Conservation (phyloP, 92 coral and sea anemone species). For the Phenganax marumi region DNA sequence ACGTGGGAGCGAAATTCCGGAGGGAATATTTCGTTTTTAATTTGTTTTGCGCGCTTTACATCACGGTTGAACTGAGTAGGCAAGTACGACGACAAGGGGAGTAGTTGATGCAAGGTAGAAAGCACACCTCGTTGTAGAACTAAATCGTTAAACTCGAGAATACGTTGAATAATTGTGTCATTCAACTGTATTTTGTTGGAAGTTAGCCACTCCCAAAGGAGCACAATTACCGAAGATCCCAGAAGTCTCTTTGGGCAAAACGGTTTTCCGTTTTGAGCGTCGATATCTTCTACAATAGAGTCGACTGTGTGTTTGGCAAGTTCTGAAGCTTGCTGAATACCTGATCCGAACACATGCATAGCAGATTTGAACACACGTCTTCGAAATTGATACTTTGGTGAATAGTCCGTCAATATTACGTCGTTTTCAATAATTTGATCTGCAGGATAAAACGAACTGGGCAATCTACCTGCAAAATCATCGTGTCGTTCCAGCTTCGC, state of each 20-base stretch:
- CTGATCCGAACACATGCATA: neutral
- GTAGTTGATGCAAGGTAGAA: constrained; percentile 20
- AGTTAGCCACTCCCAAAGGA: constrained; percentile 1
- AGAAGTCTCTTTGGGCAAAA: neutral
- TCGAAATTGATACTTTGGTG: neutral
- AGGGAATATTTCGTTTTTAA: no score
- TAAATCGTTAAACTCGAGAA: neutral
- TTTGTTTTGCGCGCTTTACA: constrained; percentile 12
- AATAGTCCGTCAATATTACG: neutral
- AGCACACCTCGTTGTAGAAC: neutral
- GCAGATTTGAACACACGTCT: neutral
- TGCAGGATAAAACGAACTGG: constrained; percentile 2
- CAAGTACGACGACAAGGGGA: constrained; percentile 24
- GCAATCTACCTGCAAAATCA: no score
- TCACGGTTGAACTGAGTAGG: constrained; percentile 13
- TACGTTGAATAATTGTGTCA: neutral
- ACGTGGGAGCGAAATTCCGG: no score
- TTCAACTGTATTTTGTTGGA: neutral
- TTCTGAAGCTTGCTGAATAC: neutral
- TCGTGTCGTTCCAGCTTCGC: no score
- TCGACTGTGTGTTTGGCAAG: neutral
- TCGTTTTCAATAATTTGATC: constrained; percentile 12
- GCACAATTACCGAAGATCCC: neutral
- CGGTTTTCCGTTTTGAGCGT: neutral
- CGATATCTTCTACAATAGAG: neutral